Evolutionary conservation across 2,888 invertebrate species (phyloP).

Genomic region (Pasiphila rectangulata): DNA sequence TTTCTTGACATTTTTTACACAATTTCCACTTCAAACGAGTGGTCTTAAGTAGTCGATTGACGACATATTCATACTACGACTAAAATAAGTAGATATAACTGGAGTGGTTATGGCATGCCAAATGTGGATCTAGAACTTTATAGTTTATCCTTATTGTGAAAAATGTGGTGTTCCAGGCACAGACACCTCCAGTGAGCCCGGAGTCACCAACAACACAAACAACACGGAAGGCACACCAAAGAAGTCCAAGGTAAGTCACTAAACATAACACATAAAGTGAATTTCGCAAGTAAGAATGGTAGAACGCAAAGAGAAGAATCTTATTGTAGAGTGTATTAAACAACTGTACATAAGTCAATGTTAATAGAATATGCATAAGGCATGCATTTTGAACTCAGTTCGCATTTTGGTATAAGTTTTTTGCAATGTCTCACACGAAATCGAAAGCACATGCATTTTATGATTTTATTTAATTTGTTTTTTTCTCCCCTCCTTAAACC

Average conservation of each 20-base stretch:
- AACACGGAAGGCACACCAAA: constrained; percentile 75
- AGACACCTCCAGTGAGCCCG: constrained; percentile 74
- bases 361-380: constrained; percentile 55
- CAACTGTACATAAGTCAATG: constrained; percentile 60
- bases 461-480: constrained; percentile 60
- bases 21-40: too few relatives aligned
- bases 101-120: too few relatives aligned
- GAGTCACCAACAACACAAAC: constrained; percentile 54
- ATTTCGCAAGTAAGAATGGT: constrained; percentile 51
- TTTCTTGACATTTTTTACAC: too few relatives aligned
- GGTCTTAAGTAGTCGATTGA: too few relatives aligned
- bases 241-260: constrained; percentile 64
- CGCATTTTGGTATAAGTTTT: constrained; percentile 44
- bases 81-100: too few relatives aligned
- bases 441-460: constrained; percentile 42
- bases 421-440: constrained; percentile 33
- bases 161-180: constrained; percentile 54
- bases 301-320: constrained; percentile 38
- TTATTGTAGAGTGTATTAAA: constrained; percentile 56
- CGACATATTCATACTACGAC: too few relatives aligned
- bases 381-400: constrained; percentile 57
- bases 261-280: not conserved
- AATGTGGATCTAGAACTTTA: too few relatives aligned
- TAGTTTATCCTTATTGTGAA: not conserved
- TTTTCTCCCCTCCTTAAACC: constrained; percentile 57